Base-by-base conservation (phyloP, 1,140 invertebrate genomes). In the Chelonus insularis region DNA sequence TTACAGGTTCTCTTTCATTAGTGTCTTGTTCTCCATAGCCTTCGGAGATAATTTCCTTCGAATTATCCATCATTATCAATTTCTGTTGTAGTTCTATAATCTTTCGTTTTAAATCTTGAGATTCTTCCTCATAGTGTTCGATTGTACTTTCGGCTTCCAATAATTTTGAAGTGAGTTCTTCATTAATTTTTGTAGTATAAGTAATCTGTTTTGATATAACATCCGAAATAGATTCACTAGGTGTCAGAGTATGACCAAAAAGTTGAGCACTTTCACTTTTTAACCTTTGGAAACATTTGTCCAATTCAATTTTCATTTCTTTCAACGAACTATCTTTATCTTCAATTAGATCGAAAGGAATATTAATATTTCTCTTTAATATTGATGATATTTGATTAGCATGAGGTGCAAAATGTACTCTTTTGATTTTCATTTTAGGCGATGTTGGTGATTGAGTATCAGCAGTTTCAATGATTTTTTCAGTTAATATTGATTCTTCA, bases 391-490 rank as follows among this genome's bases (percentile, higher is more conserved):
- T 83, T 55, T 84, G 83, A 29, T 80, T 81, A 0, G 88, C 83
- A 71, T 91, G 85, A 0, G 89, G 89, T 2, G 88, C 86, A 69
- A 91, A 86, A 67, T 89, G 86, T 12, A 90, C 85, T 67, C 84
- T 81, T 66, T 85, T 85, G 3, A 83, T 71, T 56, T 79, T 72
- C 1, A 73, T 71, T 6, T 76, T 63, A 8, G 71, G 23, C 60
- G 52, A 67, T 45, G 43, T 39, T 32, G 45, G 12, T 14, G 55
- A 41, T 23, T 9, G 23, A 11, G 8, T 50, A 37, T 62, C 47
- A 12, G 57, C 62, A 54, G 47, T 37, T n/a, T 62, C 60, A 0
- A 12, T 14, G 36, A 23, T 52, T 63, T 14, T 52, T 60, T 36
- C 25, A 45, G 50, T 50, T 0, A n/a, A 23, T 20, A 36, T n/a